Evolutionary conservation across 2,888 invertebrate species (phyloP).

Genomic region (Keiferia lycopersicella): DNA sequence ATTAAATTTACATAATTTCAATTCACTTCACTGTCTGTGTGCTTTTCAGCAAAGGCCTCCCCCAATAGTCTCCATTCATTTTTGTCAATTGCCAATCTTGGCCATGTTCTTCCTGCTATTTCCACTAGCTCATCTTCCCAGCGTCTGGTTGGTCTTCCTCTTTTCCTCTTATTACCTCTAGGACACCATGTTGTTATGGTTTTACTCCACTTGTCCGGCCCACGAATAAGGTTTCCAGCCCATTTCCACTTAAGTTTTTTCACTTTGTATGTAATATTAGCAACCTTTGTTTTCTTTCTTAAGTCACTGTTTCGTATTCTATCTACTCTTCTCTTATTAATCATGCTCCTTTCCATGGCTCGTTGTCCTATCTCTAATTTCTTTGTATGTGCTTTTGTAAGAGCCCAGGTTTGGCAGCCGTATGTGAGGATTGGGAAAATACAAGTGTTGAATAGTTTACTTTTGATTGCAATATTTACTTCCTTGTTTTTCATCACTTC

Average conservation of each 20-base stretch:
- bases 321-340: neutral
- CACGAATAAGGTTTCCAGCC: neutral
- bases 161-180: neutral
- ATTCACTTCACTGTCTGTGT: neutral
- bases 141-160: neutral
- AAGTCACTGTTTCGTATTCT: neutral
- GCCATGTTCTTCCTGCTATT: neutral
- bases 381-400: neutral
- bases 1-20: too few relatives aligned
- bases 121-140: neutral
- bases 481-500: conserved; percentile 32
- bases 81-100: neutral
- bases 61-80: neutral
- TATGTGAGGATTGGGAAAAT: conserved; percentile 17
- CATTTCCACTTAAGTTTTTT: conserved; percentile 2
- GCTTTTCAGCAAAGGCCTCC: neutral
- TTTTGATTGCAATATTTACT: conserved; percentile 10
- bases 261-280: neutral
- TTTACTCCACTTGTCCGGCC: neutral
- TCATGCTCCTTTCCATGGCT: conserved; percentile 10
- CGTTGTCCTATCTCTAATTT: neutral
- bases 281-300: neutral
- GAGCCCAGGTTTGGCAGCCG: conserved; percentile 5
- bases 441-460: conserved; percentile 29
- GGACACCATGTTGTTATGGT: neutral